Base-by-base conservation (phyloP, 2,797 vertebrate genomes). In the Cryptoprocta ferox region DNA sequence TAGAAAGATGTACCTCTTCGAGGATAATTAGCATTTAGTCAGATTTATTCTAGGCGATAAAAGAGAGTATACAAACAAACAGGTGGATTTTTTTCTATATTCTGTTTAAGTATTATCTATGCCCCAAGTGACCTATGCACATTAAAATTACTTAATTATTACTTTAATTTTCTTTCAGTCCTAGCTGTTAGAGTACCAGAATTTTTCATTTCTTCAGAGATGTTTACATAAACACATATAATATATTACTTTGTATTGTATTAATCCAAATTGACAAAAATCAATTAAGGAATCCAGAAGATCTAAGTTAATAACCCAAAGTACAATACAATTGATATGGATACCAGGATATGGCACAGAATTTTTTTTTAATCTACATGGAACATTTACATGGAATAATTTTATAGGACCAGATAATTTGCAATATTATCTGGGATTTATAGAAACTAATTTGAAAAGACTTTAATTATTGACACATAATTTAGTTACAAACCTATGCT, bases 121-220 rank as follows among this genome's bases (percentile, higher is more conserved):
- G 4, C 7, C 28, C 30, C 21, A 66, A 70, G 28, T 48, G 39
- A 81, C 50, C 1, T 19, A 30, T 10, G 78, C 14, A 71, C 45
- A 90, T 65, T 96, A 90, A 81, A 96, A 80, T 78, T 56, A 45
- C 9, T 32, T 79, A 61, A 10, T 71, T 61, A 45, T 76, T 89
- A 89, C 30, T 76, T 76, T 8, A 48, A 56, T 48, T 89, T 39
- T 76, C 35, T 28, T 87, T 66, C 91, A 91, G 87, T 78, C 11
- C n/a, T 78, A 14, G 39, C 26, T 39, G 26, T 90, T 86, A 63
- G 56, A 19, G 8, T 45, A 61, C 35, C 83, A 18, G 87, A 88
- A 59, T n/a, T 45, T 91, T 56, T 10, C n/a, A 59, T 65, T 91
- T 79, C 12, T 73, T 13, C 30, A 87, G 87, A 84, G 35, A 37